Percentiles rank a stretch among this genome's conserved stretches.
Conservation (phyloP, 2,888 invertebrate species). For the Saturnia pavonia region DNA sequence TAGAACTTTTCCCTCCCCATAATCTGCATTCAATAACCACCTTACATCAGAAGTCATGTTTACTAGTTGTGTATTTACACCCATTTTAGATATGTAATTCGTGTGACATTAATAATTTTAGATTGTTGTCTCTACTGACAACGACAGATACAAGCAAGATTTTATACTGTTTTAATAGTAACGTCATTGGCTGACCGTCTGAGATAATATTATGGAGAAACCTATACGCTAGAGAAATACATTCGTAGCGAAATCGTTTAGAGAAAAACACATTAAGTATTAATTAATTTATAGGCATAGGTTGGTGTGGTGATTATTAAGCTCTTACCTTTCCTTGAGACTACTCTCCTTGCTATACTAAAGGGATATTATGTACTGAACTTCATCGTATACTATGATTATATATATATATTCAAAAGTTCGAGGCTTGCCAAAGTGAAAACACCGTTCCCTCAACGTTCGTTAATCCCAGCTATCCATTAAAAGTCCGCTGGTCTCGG, state of each 20-base stretch:
- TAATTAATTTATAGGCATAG: no score
- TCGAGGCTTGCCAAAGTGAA: constrained; percentile 9
- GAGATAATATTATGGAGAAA: not conserved
- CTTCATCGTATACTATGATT: constrained; percentile 28
- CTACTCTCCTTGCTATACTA: not conserved
- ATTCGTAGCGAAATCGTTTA: not conserved
- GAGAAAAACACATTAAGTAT: no score
- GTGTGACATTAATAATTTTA: not conserved
- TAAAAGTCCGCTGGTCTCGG: constrained; percentile 42
- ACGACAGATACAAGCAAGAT: no score
- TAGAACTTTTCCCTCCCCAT: not conserved
- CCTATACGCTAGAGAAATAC: not conserved
- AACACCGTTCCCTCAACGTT: constrained; percentile 7
- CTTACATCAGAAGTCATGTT: no score
- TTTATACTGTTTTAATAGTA: not conserved
- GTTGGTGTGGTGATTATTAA: no score
- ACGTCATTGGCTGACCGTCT: not conserved
- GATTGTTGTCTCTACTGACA: not conserved
- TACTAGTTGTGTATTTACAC: no score
- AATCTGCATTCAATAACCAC: not conserved
- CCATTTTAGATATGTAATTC: not conserved
- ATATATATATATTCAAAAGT: constrained; percentile 23
- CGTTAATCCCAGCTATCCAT: constrained; percentile 43
- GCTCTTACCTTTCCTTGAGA: no score
- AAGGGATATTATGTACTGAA: not conserved